Evolutionary conservation across 2,888 invertebrate genomes (phyloP).

Genomic region (Pristionchus japonicus): DNA sequence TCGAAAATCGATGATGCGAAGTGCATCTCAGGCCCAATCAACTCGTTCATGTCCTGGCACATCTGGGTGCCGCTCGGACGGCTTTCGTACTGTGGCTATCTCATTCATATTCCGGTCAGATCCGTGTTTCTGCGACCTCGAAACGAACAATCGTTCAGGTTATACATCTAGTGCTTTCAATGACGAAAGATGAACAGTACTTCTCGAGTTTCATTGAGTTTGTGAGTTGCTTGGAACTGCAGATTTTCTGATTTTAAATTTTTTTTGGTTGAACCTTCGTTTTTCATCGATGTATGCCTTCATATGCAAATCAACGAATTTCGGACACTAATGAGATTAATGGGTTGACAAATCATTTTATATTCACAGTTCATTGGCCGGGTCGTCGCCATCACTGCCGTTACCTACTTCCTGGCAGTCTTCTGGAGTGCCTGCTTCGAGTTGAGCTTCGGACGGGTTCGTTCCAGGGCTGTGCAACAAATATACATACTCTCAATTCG

Average conservation of each 20-base stretch:
- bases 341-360: no score
- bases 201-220: constrained; percentile 27
- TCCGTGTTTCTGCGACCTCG: no score
- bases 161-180: background rate
- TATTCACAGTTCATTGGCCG: constrained; percentile 25
- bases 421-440: constrained; percentile 42
- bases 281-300: no score
- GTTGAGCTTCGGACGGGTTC: constrained; percentile 10
- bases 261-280: no score
- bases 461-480: no score
- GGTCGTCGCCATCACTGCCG: background rate
- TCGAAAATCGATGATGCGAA: background rate
- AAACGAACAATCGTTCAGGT: background rate
- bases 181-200: background rate
- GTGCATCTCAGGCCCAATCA: constrained; percentile 51
- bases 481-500: no score
- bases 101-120: constrained; percentile 50
- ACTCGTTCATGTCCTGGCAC: constrained; percentile 56
- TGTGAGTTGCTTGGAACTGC: background rate
- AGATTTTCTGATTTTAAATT: no score
- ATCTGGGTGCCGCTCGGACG: constrained; percentile 57
- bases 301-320: no score
- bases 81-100: constrained; percentile 53
- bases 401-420: background rate
- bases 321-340: no score